A percentile compares a stretch with the other conserved stretches of the same genome.
Conservation (phyloP, 2,113 vertebrate genomes). For the Hippocampus zosterae region DNA sequence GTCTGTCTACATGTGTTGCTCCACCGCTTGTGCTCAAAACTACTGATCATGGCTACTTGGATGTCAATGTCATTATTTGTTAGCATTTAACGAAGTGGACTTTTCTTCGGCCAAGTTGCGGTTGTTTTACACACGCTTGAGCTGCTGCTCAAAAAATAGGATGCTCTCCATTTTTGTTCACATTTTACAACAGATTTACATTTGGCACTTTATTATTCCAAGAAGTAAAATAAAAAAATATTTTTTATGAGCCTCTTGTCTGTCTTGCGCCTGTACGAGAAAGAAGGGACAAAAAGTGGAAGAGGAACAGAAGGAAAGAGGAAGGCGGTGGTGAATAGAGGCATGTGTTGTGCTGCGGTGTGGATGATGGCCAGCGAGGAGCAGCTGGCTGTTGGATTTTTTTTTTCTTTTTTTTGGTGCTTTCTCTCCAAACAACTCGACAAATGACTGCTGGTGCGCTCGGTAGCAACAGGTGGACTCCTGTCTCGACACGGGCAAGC, state of each 20-base stretch:
- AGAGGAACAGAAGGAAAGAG: slow-evolving; percentile 41
- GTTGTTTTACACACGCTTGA: too few relatives aligned
- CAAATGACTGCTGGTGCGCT: slow-evolving; percentile 44
- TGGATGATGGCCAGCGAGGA: slow-evolving; percentile 31
- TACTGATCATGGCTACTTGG: too few relatives aligned
- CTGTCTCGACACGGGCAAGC: slow-evolving; percentile 53
- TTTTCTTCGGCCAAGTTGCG: too few relatives aligned
- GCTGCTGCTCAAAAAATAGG: too few relatives aligned
- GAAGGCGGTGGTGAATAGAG: slow-evolving; percentile 34
- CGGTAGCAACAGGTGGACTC: slow-evolving; percentile 62
- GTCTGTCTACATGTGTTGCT: too few relatives aligned
- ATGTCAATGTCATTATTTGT: too few relatives aligned
- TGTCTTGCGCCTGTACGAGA: not conserved
- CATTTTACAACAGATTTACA: too few relatives aligned
- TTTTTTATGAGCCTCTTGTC: not conserved
- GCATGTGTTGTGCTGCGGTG: slow-evolving; percentile 40
- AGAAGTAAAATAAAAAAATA: too few relatives aligned
- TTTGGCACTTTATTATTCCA: too few relatives aligned
- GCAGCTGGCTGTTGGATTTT: slow-evolving; percentile 36
- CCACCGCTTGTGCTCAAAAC: too few relatives aligned
- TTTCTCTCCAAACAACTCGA: slow-evolving; percentile 37
- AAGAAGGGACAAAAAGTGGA: slow-evolving; percentile 37
- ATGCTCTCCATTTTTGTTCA: too few relatives aligned
- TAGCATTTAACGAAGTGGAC: too few relatives aligned
- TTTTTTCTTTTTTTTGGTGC: slow-evolving; percentile 32